A percentile compares a stretch with the other conserved stretches of the same genome.
These are phyloP conservation scores for Paraplagusia blochii DNA, from an alignment of 2,113 vertebrate genomes.

Conservation along the genomic window DNA sequence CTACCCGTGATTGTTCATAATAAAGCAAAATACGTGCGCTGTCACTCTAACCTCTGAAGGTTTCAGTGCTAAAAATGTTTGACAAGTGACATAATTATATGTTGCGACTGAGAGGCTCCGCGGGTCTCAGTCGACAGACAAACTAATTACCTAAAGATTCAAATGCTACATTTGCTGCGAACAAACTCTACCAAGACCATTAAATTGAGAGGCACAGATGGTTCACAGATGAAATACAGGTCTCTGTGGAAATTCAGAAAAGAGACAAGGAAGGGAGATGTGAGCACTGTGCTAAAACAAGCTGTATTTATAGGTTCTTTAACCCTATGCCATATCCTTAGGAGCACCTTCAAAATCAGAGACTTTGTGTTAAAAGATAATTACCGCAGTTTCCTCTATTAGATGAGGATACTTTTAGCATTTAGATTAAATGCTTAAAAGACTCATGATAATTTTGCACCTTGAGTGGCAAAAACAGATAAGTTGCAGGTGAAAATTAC, in stretches of 20 bases:
- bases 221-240: conserved; percentile 38
- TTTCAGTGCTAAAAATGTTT: conserved; percentile 27
- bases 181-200: conserved; percentile 21
- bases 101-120: conserved; percentile 26
- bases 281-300: neutral
- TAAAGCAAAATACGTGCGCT: neutral
- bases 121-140: conserved; percentile 38
- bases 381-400: conserved; percentile 13
- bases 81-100: conserved; percentile 45
- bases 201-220: conserved; percentile 24
- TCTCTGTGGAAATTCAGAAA: conserved; percentile 37
- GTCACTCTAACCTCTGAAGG: conserved; percentile 6
- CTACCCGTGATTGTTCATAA: neutral
- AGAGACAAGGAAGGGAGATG: conserved; percentile 2
- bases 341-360: conserved; percentile 11
- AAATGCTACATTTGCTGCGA: conserved; percentile 38
- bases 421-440: conserved; percentile 25
- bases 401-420: conserved; percentile 34
- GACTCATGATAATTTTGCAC: conserved; percentile 1
- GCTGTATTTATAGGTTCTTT: conserved; percentile 28
- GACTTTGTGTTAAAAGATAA: conserved; percentile 1
- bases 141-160: conserved; percentile 54
- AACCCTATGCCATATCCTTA: conserved; percentile 14
- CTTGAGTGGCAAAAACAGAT: conserved; percentile 4
- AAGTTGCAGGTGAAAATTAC: conserved; percentile 29